phyloP scores from a whole-genome alignment of 1,140 invertebrate species.

The Homarus americanus region DNA sequence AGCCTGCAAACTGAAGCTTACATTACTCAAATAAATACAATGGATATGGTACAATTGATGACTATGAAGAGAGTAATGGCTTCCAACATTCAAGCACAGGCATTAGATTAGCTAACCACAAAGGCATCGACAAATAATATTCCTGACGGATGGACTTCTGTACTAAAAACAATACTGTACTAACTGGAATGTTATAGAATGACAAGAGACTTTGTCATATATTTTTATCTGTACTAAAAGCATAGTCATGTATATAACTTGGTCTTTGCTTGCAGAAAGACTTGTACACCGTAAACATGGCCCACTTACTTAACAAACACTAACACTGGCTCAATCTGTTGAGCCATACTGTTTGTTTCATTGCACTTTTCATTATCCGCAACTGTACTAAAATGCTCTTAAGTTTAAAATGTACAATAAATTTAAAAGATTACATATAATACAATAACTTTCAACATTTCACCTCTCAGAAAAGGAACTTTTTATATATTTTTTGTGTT shows the following conservation, averaged over 20 bases:
- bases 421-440: too few species aligned
- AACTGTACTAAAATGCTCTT: too few species aligned
- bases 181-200: neutral
- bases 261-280: neutral
- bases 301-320: too few species aligned
- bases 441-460: too few species aligned
- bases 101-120: neutral
- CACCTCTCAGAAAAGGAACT: too few species aligned
- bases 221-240: neutral
- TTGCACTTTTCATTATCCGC: too few species aligned
- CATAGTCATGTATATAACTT: neutral
- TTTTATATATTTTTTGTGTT: too few species aligned
- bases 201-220: neutral
- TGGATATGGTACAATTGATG: neutral
- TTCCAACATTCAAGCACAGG: neutral
- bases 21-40: neutral
- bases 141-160: neutral
- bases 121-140: neutral
- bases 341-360: too few species aligned
- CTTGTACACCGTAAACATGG: too few species aligned
- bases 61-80: neutral
- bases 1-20: neutral
- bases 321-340: too few species aligned
- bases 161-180: neutral
- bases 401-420: too few species aligned